Evolutionary conservation across 2,888 invertebrate species (phyloP), one percentile per base, ranked within the genome.

Genomic region (Trachelus stipa): DNA sequence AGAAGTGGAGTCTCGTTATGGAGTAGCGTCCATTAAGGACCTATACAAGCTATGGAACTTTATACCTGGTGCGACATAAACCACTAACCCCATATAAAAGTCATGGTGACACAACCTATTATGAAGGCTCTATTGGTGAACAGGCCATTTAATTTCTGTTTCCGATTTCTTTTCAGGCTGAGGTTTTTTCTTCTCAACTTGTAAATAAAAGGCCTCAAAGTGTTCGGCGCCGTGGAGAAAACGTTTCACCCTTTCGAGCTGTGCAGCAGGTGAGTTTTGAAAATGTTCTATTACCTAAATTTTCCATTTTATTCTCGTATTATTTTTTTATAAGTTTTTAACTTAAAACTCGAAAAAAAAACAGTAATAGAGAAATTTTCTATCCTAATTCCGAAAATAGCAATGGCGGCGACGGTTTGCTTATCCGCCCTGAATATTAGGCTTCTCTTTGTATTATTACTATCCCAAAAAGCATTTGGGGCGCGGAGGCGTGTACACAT

Each of bases 171-270:
- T 93, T 92, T 73, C 92, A 93, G 93, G 93, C 93, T 92, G 91
- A 89, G 83, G 88, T 91, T 92, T 92, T 91, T 91, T 89, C 87
- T 89, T 87, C 83, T 82, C 86, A 88, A 87, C 86, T 89, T 92
- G 92, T 92, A 88, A 92, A 93, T 90, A 93, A 93, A 93, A 94
- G 93, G 93, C 93, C 91, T 93, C 93, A 94, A 93, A 93, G 93
- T 94, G 94, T 94, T 93, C 93, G 93, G 93, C 92, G 92, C 93
- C 92, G 93, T 94, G 93, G 94, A 94, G 92, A 92, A 93, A 91
- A 92, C 93, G 92, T 93, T 93, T 90, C 93, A 93, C 92, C 93
- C 93, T 91, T 93, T 93, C 93, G 93, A 93, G 92, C 92, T 94
- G 92, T 93, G 93, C 92, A 93, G 92, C 91, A 93, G 93, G 93